Evolutionary conservation across 2,797 vertebrate species (phyloP).

Genomic region (Heterohyrax brucei): DNA sequence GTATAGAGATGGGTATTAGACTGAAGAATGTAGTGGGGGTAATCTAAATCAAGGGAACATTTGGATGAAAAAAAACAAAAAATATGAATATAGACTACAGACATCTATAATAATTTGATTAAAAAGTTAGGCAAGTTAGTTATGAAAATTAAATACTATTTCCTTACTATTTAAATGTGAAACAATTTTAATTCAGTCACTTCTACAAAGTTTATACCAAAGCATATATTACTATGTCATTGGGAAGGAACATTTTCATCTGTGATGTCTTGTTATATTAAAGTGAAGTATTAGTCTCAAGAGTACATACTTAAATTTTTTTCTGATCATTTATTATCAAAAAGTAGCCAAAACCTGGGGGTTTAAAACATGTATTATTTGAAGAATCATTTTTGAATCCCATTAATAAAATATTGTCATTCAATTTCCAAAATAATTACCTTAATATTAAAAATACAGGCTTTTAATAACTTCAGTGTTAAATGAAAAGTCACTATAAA

Average conservation of each 20-base stretch:
- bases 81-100: background rate
- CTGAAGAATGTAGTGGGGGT: constrained; percentile 16
- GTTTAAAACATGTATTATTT: constrained; percentile 52
- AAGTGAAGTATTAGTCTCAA: background rate
- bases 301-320: background rate
- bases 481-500: constrained; percentile 78
- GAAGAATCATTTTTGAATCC: constrained; percentile 38
- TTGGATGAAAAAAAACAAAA: constrained; percentile 10
- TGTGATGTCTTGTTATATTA: background rate
- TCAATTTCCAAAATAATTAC: constrained; percentile 42
- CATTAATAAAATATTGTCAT: background rate
- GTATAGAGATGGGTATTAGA: background rate
- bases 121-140: constrained; percentile 53
- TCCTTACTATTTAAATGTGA: background rate
- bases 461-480: constrained; percentile 70
- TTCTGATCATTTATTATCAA: constrained; percentile 38
- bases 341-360: background rate
- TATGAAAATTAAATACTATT: constrained; percentile 51
- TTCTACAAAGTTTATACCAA: background rate
- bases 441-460: constrained; percentile 61
- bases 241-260: constrained; percentile 25
- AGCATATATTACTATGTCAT: constrained; percentile 29
- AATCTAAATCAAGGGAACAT: background rate
- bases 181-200: constrained; percentile 18
- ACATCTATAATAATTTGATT: constrained; percentile 48